A percentile compares a stretch with the other conserved stretches of the same genome.
Conservation (phyloP, 2,888 invertebrate species). For the Melanotus villosus region DNA sequence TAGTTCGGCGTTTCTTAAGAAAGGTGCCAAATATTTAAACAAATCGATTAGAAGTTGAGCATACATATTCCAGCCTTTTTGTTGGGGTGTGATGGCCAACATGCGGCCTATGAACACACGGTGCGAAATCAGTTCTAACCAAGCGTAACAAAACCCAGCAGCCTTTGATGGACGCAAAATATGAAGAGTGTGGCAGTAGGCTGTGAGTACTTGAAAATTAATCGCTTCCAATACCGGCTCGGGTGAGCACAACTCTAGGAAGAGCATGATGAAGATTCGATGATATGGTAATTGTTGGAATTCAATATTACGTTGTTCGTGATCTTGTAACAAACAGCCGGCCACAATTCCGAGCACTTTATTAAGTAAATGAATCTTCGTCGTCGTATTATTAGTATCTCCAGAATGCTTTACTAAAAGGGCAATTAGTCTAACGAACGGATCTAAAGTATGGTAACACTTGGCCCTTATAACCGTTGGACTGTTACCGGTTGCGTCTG, state of each 20-base stretch:
- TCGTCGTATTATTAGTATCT: slow-evolving; percentile 91
- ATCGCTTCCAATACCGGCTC: slow-evolving; percentile 95
- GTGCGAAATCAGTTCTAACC: slow-evolving; percentile 98
- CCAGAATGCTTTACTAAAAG: slow-evolving; percentile 95
- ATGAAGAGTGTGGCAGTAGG: slow-evolving; percentile 96
- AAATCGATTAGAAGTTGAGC: slow-evolving; percentile 95
- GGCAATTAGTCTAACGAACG: slow-evolving; percentile 94
- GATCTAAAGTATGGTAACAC: slow-evolving; percentile 96
- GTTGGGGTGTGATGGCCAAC: slow-evolving; percentile 90
- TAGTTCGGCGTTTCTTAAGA: slow-evolving; percentile 96
- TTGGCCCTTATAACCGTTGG: slow-evolving; percentile 81
- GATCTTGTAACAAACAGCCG: slow-evolving; percentile 95
- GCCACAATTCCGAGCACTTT: slow-evolving; percentile 97
- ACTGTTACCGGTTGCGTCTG: slow-evolving; percentile 39
- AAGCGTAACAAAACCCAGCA: slow-evolving; percentile 97
- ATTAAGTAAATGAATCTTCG: slow-evolving; percentile 96
- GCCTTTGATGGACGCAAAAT: slow-evolving; percentile 93
- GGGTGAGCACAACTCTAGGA: slow-evolving; percentile 95
- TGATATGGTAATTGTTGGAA: slow-evolving; percentile 99
- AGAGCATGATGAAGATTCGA: slow-evolving; percentile 95
- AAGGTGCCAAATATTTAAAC: slow-evolving; percentile 97
- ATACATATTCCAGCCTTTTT: slow-evolving; percentile 98
- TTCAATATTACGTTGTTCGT: slow-evolving; percentile 89
- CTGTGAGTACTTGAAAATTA: slow-evolving; percentile 94
- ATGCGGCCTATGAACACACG: slow-evolving; percentile 95